A percentile compares a stretch with the other conserved stretches of the same genome.
Conservation (phyloP, 2,113 vertebrate species). For the Pagrus major region DNA sequence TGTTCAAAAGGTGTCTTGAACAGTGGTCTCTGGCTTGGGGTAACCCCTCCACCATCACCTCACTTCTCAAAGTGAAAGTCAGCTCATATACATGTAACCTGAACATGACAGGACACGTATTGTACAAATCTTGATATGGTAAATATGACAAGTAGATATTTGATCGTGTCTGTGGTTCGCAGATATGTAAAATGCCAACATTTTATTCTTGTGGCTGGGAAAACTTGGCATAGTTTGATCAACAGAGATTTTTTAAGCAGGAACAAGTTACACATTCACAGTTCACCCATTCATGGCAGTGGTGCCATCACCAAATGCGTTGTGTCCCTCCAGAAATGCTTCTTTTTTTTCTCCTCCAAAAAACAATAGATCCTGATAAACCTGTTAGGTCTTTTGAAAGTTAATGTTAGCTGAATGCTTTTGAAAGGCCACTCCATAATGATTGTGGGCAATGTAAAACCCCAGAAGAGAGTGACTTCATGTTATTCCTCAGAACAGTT, state of each 20-base stretch:
- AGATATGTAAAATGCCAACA: too few relatives aligned
- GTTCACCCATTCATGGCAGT: background rate
- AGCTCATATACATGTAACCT: too few relatives aligned
- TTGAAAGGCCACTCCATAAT: background rate
- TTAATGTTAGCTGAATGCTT: background rate
- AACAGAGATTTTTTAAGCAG: background rate
- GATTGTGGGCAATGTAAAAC: background rate
- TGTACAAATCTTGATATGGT: too few relatives aligned
- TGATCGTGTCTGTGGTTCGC: too few relatives aligned
- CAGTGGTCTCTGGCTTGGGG: too few relatives aligned
- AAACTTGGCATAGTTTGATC: constrained; percentile 1
- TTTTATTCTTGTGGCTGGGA: too few relatives aligned
- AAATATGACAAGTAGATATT: too few relatives aligned
- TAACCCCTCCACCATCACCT: too few relatives aligned
- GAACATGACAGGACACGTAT: too few relatives aligned
- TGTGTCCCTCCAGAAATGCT: background rate
- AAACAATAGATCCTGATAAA: background rate
- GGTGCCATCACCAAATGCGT: background rate
- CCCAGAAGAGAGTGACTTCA: background rate
- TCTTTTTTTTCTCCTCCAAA: background rate
- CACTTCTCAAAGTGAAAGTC: too few relatives aligned
- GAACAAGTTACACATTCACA: background rate
- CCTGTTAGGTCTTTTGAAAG: background rate
- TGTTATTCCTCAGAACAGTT: background rate
- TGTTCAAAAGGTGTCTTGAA: too few relatives aligned